Conservation (phyloP, 2,888 invertebrate species). For the Eugnorisma glareosa region DNA sequence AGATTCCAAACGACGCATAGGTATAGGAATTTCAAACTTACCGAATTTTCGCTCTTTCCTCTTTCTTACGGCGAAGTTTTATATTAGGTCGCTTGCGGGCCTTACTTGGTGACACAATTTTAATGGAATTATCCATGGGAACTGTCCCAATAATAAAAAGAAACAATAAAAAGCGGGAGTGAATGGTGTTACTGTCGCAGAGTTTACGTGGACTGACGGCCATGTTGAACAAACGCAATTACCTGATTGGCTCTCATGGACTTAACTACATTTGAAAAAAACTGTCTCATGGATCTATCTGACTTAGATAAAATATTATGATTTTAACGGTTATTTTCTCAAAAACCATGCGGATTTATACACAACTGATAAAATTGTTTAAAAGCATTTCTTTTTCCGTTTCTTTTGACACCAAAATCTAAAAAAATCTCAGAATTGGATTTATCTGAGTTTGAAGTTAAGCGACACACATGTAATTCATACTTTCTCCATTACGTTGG, state of each 20-base stretch:
- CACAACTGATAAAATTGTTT: no score
- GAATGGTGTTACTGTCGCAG: not conserved
- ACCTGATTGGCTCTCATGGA: conserved; percentile 7
- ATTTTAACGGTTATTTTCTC: not conserved
- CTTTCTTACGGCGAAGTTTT: not conserved
- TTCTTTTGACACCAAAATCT: no score
- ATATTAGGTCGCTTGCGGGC: not conserved
- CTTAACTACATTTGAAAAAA: not conserved
- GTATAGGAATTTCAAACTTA: not conserved
- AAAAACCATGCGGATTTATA: not conserved
- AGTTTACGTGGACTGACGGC: conserved; percentile 1
- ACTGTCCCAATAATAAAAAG: not conserved
- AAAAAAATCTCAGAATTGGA: no score
- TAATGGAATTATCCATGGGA: conserved; percentile 3
- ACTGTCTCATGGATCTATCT: not conserved
- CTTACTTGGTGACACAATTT: not conserved
- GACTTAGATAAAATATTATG: not conserved
- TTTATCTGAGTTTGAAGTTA: no score
- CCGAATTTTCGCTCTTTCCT: not conserved
- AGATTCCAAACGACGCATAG: not conserved
- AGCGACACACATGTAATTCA: no score
- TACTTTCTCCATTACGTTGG: no score
- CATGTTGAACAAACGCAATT: conserved; percentile 7
- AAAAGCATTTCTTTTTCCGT: no score
- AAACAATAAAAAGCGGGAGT: not conserved